phyloP scores from a whole-genome alignment of 2,797 vertebrate species.

The Hemibagrus guttatus region DNA sequence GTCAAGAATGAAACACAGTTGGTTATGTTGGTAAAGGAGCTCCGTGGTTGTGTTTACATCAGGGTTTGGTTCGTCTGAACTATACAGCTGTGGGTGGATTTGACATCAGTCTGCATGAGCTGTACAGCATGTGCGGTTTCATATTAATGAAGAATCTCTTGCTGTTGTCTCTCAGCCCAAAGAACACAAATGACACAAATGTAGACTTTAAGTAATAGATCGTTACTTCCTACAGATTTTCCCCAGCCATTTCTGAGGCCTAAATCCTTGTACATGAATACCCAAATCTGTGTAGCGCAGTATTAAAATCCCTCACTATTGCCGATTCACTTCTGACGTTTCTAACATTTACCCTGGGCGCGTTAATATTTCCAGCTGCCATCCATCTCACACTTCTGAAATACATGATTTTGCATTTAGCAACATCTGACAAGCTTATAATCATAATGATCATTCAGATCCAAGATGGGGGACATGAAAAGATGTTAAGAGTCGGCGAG shows the following conservation, averaged over 20 bases:
- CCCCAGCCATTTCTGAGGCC: not conserved
- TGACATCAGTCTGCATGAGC: not conserved
- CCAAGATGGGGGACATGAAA: conserved; percentile 15
- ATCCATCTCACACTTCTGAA: conserved; percentile 24
- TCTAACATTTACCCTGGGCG: not conserved
- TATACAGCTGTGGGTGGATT: not conserved
- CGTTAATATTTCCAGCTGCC: conserved; percentile 19
- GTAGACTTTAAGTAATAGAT: not conserved
- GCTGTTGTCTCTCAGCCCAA: not conserved
- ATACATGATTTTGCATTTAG: conserved; percentile 39
- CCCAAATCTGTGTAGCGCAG: not conserved
- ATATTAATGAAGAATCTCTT: not conserved
- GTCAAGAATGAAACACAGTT: not conserved
- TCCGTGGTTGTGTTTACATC: not conserved
- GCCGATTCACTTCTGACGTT: not conserved
- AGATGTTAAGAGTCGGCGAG: conserved; percentile 14
- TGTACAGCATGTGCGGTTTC: not conserved
- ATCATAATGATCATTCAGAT: conserved; percentile 38
- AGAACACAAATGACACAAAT: not conserved
- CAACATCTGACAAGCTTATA: conserved; percentile 33
- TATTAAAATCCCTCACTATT: not conserved
- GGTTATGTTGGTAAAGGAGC: not conserved
- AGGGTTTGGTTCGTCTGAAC: not conserved
- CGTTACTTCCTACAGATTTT: not conserved
- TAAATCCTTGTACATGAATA: not conserved